Evolutionary conservation across 1,140 invertebrate genomes (phyloP).

Genomic region (Diorhabda elongata): DNA sequence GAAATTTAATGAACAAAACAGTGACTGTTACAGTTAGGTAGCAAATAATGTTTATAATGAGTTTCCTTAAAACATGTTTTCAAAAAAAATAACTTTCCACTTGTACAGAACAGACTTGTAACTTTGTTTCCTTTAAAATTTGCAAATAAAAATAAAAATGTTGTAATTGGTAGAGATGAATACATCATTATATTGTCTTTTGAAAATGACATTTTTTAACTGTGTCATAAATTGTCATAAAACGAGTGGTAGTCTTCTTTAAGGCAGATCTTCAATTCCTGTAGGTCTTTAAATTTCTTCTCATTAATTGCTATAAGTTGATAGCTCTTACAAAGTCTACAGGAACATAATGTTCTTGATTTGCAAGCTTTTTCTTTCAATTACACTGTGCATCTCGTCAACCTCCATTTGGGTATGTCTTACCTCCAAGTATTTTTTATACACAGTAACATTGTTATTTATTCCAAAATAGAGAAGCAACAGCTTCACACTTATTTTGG

Average conservation of each 20-base stretch:
- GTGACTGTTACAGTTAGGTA: background rate
- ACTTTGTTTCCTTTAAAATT: too few relatives aligned
- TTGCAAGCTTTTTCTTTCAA: background rate
- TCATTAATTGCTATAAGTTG: background rate
- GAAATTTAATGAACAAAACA: background rate
- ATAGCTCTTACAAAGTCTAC: background rate
- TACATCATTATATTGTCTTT: too few relatives aligned
- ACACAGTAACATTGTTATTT: background rate
- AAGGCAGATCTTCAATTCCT: conserved; percentile 1
- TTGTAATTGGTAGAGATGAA: too few relatives aligned
- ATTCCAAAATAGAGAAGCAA: conserved; percentile 1
- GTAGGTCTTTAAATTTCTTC: conserved; percentile 3
- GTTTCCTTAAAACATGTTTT: background rate
- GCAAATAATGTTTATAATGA: background rate
- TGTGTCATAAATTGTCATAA: background rate
- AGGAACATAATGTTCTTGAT: conserved; percentile 3
- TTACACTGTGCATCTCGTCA: conserved; percentile 14
- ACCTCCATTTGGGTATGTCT: conserved; percentile 20
- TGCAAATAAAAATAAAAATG: too few relatives aligned
- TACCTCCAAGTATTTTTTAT: conserved; percentile 15
- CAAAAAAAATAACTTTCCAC: background rate
- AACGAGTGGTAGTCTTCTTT: too few relatives aligned
- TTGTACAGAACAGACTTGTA: too few relatives aligned
- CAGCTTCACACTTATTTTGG: conserved; percentile 15
- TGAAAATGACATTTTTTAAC: too few relatives aligned